Evolutionary conservation across 2,888 invertebrate species (phyloP).

Genomic region (Chrysopilus asiliformis): DNA sequence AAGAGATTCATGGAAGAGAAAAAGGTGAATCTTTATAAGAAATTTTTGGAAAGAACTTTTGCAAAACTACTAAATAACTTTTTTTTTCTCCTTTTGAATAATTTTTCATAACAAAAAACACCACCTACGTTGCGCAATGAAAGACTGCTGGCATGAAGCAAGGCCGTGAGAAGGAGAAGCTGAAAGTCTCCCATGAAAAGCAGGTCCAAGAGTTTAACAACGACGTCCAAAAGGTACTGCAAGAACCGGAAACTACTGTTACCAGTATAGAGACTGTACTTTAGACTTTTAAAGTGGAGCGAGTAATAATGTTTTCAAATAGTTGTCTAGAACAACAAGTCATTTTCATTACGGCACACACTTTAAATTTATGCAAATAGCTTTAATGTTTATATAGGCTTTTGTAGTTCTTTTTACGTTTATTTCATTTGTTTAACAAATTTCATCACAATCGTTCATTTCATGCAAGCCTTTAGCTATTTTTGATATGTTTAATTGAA

Average conservation of each 20-base stretch:
- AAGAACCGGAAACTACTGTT: conserved; percentile 20
- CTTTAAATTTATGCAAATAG: neutral
- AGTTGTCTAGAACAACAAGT: neutral
- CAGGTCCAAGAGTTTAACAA: conserved; percentile 79
- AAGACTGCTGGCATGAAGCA: conserved; percentile 75
- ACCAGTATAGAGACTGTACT: conserved; percentile 32
- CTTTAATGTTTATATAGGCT: neutral
- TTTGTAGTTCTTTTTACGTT: neutral
- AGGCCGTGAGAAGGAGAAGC: conserved; percentile 79
- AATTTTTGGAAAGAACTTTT: conserved; percentile 1
- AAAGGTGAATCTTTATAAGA: conserved; percentile 44
- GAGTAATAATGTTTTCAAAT: neutral
- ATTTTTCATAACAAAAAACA: too few species aligned
- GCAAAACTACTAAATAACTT: neutral
- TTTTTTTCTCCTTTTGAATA: conserved; percentile 2
- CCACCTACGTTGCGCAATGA: too few species aligned
- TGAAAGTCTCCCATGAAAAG: conserved; percentile 83
- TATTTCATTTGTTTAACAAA: neutral
- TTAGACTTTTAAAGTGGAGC: too few species aligned
- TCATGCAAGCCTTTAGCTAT: too few species aligned
- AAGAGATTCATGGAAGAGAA: conserved; percentile 95
- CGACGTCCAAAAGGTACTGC: conserved; percentile 67
- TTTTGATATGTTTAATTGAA: too few species aligned
- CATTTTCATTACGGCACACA: neutral
- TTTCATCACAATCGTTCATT: neutral